Evolutionary conservation across 92 coral and sea anemone genomes (phyloP).

Genomic region (Phenganax marumi): DNA sequence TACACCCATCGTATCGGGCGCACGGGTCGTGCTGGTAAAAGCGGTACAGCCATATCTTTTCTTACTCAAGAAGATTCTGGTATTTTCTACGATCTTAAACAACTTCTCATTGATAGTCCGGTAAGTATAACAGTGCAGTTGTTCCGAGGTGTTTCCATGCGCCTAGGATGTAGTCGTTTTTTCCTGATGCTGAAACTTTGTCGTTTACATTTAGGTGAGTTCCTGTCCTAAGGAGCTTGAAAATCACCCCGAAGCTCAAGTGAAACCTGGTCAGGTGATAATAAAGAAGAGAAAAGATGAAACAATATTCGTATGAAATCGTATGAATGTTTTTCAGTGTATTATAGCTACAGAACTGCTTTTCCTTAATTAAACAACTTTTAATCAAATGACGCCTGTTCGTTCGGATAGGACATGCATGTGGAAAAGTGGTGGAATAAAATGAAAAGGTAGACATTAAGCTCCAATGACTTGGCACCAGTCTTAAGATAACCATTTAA

Average conservation of each 20-base stretch:
- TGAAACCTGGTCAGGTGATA: constrained; percentile 94
- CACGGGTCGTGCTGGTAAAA: constrained; percentile 98
- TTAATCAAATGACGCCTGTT: no score
- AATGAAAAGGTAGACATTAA: no score
- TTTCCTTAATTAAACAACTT: no score
- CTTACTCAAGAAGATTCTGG: constrained; percentile 84
- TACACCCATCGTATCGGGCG: constrained; percentile 99
- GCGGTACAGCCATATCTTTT: constrained; percentile 82
- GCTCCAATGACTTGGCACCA: no score
- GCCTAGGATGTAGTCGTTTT: background rate
- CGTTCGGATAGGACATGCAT: no score
- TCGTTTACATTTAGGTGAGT: constrained; percentile 64
- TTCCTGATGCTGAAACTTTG: background rate
- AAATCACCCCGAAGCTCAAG: constrained; percentile 97
- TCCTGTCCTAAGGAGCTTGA: constrained; percentile 81
- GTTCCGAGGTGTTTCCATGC: background rate
- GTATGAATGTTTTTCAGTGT: constrained; percentile 1
- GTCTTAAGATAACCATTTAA: no score
- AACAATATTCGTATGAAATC: constrained; percentile 78
- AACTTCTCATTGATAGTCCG: constrained; percentile 76
- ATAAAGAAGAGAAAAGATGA: constrained; percentile 98
- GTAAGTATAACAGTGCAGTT: constrained; percentile 49
- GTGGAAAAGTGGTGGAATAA: no score
- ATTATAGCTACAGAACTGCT: no score
- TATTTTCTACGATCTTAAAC: constrained; percentile 92